Evolutionary conservation across 2,888 invertebrate genomes (phyloP).

Genomic region (Tenthredo distinguenda): DNA sequence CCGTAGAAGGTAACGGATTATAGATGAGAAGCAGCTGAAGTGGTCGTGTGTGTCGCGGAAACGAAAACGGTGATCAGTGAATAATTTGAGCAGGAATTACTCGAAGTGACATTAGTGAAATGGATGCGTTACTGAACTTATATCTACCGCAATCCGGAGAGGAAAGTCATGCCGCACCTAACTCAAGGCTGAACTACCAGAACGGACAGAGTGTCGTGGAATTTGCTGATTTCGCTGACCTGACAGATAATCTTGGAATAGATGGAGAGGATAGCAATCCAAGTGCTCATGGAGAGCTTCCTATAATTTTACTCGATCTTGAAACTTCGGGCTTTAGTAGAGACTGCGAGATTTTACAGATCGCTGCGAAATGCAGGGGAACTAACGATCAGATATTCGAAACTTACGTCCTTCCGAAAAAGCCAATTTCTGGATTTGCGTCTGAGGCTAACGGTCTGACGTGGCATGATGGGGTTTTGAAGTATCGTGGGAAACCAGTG

Average conservation of each 20-base stretch:
- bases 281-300: background rate
- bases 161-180: background rate
- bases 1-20: too few relatives aligned
- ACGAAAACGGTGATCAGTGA: background rate
- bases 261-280: background rate
- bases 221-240: background rate
- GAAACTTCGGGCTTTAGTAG: constrained; percentile 54
- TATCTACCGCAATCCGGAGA: background rate
- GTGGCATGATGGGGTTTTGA: constrained; percentile 26
- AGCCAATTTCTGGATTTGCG: constrained; percentile 53
- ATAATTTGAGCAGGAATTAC: background rate
- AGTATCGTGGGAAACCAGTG: constrained; percentile 28
- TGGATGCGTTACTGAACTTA: background rate
- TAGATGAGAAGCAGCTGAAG: background rate
- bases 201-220: background rate
- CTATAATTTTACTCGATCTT: constrained; percentile 54
- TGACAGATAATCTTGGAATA: background rate
- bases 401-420: constrained; percentile 55
- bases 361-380: constrained; percentile 48
- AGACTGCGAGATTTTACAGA: constrained; percentile 55
- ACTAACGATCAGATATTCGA: constrained; percentile 35
- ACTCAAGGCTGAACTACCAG: background rate
- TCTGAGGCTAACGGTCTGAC: constrained; percentile 48
- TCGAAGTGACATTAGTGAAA: background rate
- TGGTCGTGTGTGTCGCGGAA: background rate